A percentile compares a stretch with the other conserved stretches of the same genome.
Evolutionary conservation across 2,888 invertebrate genomes (phyloP).

Genomic region (Acleris sparsana): DNA sequence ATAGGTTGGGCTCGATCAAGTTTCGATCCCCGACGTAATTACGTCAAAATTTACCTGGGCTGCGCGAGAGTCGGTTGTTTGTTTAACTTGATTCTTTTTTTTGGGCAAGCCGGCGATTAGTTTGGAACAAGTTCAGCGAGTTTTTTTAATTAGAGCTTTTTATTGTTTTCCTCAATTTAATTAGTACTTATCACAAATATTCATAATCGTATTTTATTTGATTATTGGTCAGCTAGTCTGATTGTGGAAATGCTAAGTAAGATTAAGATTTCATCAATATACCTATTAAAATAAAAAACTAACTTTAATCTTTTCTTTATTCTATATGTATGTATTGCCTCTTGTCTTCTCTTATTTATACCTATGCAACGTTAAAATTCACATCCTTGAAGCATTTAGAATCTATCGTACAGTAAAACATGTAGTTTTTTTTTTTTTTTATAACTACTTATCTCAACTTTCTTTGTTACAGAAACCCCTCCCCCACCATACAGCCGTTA

Average conservation of each 20-base stretch:
- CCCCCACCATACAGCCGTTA: conserved; percentile 92
- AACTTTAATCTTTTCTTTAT: too few relatives aligned
- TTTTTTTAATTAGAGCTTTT: conserved; percentile 26
- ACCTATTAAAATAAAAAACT: too few relatives aligned
- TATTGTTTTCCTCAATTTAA: conserved; percentile 16
- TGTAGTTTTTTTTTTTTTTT: too few relatives aligned
- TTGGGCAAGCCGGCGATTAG: conserved; percentile 39
- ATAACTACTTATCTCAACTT: conserved; percentile 29
- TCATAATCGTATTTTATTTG: conserved; percentile 12
- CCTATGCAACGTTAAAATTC: too few relatives aligned
- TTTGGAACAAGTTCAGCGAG: conserved; percentile 17
- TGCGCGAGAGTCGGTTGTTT: conserved; percentile 55
- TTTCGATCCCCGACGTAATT: conserved; percentile 62
- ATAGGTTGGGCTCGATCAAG: conserved; percentile 62
- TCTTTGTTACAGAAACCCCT: conserved; percentile 88
- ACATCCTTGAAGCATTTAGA: too few relatives aligned
- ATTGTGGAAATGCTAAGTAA: background rate
- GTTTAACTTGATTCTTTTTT: conserved; percentile 60
- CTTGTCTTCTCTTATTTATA: too few relatives aligned
- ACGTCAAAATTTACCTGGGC: conserved; percentile 64
- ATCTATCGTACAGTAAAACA: too few relatives aligned
- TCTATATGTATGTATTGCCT: too few relatives aligned
- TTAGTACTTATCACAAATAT: conserved; percentile 10
- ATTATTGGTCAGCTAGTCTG: background rate
- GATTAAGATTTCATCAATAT: too few relatives aligned